These are phyloP conservation scores for Hephaestus fuliginosus DNA, from an alignment of 2,797 vertebrate genomes.

Conservation along the genomic window DNA sequence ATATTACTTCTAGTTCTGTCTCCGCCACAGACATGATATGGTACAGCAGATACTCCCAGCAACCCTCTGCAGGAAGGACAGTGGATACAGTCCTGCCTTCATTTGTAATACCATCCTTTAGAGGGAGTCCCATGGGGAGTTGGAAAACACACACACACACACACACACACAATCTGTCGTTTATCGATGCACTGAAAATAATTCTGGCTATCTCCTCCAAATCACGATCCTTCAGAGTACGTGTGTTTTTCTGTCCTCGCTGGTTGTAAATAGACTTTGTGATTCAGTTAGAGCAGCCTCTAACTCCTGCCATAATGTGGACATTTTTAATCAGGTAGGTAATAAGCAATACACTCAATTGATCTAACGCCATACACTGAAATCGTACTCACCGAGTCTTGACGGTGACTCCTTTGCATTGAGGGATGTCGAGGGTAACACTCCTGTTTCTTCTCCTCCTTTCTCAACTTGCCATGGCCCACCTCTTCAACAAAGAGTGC, in stretches of 20 bases:
- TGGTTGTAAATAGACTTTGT: slow-evolving; percentile 72
- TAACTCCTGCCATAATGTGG: slow-evolving; percentile 70
- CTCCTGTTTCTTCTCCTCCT: slow-evolving; percentile 72
- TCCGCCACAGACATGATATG: slow-evolving; percentile 51
- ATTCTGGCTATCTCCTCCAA: slow-evolving; percentile 35
- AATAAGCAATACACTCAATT: slow-evolving; percentile 76
- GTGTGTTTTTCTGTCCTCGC: slow-evolving; percentile 46
- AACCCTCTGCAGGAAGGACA: slow-evolving; percentile 68
- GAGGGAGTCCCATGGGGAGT: slow-evolving; percentile 51
- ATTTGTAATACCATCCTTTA: slow-evolving; percentile 67
- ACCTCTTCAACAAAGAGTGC: slow-evolving; percentile 82
- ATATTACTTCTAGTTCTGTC: slow-evolving; percentile 56
- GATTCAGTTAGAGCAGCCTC: slow-evolving; percentile 65
- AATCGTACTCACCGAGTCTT: slow-evolving; percentile 46
- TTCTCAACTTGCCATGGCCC: slow-evolving; percentile 73
- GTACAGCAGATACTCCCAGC: slow-evolving; percentile 67
- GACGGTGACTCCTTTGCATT: slow-evolving; percentile 58
- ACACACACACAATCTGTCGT: slow-evolving; percentile 38
- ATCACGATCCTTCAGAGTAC: slow-evolving; percentile 42
- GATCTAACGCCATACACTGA: slow-evolving; percentile 61
- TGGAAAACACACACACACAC: slow-evolving; percentile 37
- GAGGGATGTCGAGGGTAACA: slow-evolving; percentile 74
- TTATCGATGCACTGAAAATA: slow-evolving; percentile 61
- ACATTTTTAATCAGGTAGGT: slow-evolving; percentile 76
- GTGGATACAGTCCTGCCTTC: slow-evolving; percentile 61